Conservation (phyloP, 2,797 vertebrate species). For the Fratercula arctica region DNA sequence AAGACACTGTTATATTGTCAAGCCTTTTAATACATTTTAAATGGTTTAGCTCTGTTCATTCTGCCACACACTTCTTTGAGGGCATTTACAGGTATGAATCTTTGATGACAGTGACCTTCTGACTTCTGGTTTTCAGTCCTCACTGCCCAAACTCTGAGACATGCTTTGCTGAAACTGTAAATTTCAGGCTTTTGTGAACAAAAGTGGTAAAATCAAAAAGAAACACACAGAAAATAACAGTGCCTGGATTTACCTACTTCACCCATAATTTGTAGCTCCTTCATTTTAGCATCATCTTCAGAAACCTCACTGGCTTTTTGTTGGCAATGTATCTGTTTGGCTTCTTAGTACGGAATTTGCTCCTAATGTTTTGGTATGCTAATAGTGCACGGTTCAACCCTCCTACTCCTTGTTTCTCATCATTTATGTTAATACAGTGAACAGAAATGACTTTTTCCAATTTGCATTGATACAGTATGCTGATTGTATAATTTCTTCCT, state of each 20-base stretch:
- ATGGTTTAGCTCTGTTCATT: not conserved
- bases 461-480: not conserved
- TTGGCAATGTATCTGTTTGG: not conserved
- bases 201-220: not conserved
- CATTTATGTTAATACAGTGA: not conserved
- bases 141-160: not conserved
- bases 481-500: slow-evolving; percentile 13
- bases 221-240: not conserved
- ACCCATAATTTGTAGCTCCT: not conserved
- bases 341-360: not conserved
- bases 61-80: not conserved
- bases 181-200: not conserved
- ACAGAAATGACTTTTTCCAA: not conserved
- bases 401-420: not conserved
- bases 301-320: not conserved
- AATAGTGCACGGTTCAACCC: not conserved
- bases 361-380: not conserved
- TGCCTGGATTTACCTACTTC: not conserved
- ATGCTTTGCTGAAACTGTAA: not conserved
- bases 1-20: not conserved
- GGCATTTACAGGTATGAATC: not conserved
- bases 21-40: not conserved
- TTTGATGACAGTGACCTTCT: not conserved
- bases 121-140: not conserved
- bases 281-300: not conserved